Evolutionary conservation across 2,797 vertebrate genomes (phyloP).

Genomic region (Tympanoctomys barrerae): DNA sequence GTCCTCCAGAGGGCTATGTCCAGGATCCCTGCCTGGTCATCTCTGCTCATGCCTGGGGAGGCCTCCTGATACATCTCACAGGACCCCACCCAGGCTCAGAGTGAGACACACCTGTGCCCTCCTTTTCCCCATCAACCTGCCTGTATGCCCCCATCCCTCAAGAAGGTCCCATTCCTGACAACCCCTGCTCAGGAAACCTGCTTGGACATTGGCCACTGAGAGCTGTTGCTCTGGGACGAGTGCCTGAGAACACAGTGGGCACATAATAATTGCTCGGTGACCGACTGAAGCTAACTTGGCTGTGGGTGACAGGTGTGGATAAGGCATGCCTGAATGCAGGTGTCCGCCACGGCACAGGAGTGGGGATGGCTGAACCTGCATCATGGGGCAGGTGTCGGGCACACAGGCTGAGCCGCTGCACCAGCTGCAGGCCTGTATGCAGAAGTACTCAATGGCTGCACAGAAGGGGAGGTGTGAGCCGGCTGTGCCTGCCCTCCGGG

Average conservation of each 20-base stretch:
- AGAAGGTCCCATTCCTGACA: background rate
- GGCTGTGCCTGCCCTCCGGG: background rate
- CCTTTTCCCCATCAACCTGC: accelerated
- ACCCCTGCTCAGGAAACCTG: background rate
- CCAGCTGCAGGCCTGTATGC: background rate
- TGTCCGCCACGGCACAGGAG: background rate
- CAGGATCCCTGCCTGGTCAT: accelerated
- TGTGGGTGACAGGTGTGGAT: background rate
- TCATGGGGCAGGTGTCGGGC: background rate
- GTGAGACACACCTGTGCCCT: no score
- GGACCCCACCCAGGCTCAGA: background rate
- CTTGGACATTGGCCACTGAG: background rate
- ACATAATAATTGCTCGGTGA: background rate
- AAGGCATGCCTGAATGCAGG: background rate
- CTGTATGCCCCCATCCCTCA: background rate
- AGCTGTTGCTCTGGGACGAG: background rate
- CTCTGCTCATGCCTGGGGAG: background rate
- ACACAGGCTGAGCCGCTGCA: background rate
- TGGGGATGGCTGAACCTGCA: background rate
- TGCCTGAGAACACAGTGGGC: background rate
- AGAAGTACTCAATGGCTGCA: background rate
- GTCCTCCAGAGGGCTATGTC: no score
- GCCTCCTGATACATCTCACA: background rate
- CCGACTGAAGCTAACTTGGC: background rate
- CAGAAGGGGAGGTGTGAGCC: accelerated